Conservation (phyloP, 2,113 vertebrate species). For the Saiga tatarica region DNA sequence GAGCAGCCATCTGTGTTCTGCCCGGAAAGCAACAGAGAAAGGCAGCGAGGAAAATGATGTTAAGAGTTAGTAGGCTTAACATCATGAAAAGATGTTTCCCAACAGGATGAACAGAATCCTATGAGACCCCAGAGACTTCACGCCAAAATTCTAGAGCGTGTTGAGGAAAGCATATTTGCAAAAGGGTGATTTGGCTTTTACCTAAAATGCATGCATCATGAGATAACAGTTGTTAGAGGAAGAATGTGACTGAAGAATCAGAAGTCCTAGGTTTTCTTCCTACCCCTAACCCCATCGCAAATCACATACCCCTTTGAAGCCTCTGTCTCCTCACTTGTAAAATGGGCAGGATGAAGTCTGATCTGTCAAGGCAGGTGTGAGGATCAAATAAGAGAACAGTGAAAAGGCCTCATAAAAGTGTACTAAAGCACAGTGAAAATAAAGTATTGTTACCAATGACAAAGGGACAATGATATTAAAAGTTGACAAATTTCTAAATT, state of each 20-base stretch:
- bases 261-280: not conserved
- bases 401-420: not conserved
- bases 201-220: not conserved
- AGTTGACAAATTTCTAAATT: not conserved
- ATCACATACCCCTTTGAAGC: not conserved
- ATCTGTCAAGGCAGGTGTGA: not conserved
- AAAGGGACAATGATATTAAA: not conserved
- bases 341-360: not conserved
- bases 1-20: not conserved
- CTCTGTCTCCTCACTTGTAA: not conserved
- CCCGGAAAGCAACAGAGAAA: not conserved
- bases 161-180: not conserved
- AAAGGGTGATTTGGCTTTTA: not conserved
- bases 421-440: not conserved
- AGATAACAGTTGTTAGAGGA: not conserved
- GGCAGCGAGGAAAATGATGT: not conserved
- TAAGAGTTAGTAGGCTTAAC: not conserved
- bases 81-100: not conserved
- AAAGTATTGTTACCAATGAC: not conserved
- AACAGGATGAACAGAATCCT: not conserved
- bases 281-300: not conserved
- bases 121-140: not conserved
- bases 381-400: not conserved
- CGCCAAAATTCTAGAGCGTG: not conserved
- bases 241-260: not conserved